A percentile compares a stretch with the other conserved stretches of the same genome.
phyloP scores from a whole-genome alignment of 2,888 invertebrate species.

The Rhopalosiphum nymphaeae region DNA sequence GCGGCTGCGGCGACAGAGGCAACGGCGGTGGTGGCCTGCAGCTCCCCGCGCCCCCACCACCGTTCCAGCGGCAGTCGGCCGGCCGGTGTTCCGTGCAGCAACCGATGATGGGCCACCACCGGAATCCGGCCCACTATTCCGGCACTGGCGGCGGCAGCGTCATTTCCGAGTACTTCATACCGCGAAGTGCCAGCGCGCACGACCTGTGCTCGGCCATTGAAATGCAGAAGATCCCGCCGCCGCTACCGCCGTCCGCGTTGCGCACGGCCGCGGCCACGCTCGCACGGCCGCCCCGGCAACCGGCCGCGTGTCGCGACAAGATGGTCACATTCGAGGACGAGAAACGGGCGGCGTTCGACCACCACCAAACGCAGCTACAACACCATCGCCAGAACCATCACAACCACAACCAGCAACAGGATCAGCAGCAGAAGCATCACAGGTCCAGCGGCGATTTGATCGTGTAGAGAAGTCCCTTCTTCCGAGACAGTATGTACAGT shows the following conservation, averaged over 20 bases:
- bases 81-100: conserved; percentile 60
- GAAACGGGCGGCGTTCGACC: conserved; percentile 19
- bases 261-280: conserved; percentile 68
- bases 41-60: conserved; percentile 65
- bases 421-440: conserved; percentile 22
- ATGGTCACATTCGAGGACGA: conserved; percentile 88
- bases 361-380: background rate
- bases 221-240: conserved; percentile 71
- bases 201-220: conserved; percentile 77
- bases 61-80: conserved; percentile 49
- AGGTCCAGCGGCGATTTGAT: conserved; percentile 40
- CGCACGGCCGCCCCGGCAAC: conserved; percentile 64
- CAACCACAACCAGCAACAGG: background rate
- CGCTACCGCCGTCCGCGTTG: conserved; percentile 69
- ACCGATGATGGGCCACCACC: conserved; percentile 36
- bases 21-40: conserved; percentile 65
- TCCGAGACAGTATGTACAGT: background rate
- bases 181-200: conserved; percentile 86
- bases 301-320: conserved; percentile 75
- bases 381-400: background rate
- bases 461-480: background rate
- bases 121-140: background rate
- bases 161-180: conserved; percentile 83
- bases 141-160: conserved; percentile 62
- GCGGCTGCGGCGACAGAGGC: conserved; percentile 49